phyloP scores from a whole-genome alignment of 2,888 invertebrate species.

The Plemyria rubiginata region DNA sequence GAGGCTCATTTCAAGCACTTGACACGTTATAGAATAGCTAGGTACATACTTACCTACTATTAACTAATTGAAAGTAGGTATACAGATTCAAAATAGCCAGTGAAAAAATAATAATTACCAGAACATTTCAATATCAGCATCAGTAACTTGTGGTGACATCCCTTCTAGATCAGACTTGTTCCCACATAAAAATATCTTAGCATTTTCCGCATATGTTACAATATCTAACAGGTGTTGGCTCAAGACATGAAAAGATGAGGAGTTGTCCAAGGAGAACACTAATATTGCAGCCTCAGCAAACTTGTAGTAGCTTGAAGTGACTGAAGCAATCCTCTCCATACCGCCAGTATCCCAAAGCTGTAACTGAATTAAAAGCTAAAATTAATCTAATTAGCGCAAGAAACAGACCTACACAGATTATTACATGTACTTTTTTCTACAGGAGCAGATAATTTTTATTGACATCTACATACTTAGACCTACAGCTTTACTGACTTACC shows the following conservation, averaged over 20 bases:
- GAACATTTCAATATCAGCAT: constrained; percentile 95
- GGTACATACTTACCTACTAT: too few relatives aligned
- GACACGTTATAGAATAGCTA: too few relatives aligned
- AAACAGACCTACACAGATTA: background rate
- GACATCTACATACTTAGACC: background rate
- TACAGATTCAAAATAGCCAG: background rate
- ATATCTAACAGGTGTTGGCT: constrained; percentile 97
- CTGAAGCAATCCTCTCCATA: constrained; percentile 97
- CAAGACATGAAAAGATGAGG: constrained; percentile 95
- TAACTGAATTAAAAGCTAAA: constrained; percentile 84
- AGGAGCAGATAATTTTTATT: too few relatives aligned
- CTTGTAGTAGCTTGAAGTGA: constrained; percentile 97
- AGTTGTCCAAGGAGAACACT: constrained; percentile 95
- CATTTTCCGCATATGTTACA: constrained; percentile 97
- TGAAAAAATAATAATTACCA: constrained; percentile 76
- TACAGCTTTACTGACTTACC: constrained; percentile 74
- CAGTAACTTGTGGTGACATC: constrained; percentile 90
- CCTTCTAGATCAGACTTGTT: constrained; percentile 94
- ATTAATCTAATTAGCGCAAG: constrained; percentile 32
- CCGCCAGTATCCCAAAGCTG: constrained; percentile 99
- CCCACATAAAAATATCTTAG: constrained; percentile 97
- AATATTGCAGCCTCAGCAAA: constrained; percentile 97
- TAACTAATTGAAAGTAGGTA: too few relatives aligned
- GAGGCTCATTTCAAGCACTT: too few relatives aligned
- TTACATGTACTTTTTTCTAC: too few relatives aligned